These are phyloP conservation scores for Notoglanidium macrostoma DNA, from an alignment of 2,797 vertebrate species.

Conservation along the genomic window DNA sequence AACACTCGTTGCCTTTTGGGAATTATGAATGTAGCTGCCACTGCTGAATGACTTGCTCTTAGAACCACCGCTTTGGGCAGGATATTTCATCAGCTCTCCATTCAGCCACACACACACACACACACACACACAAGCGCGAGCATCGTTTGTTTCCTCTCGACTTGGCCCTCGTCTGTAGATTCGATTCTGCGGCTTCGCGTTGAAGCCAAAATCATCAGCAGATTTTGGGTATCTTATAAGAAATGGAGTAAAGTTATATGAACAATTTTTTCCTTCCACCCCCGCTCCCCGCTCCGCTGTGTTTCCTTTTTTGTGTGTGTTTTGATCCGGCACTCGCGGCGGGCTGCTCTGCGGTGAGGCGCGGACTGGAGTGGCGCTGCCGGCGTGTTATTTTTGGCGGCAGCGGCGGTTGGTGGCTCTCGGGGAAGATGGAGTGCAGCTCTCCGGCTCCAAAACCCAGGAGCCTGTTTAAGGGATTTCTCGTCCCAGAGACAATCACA, in stretches of 20 bases:
- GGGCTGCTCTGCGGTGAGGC: constrained; percentile 74
- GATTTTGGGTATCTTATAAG: constrained; percentile 74
- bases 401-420: constrained; percentile 81
- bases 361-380: constrained; percentile 83
- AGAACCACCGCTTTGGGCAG: constrained; percentile 56
- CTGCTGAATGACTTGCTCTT: constrained; percentile 59
- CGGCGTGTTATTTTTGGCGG: constrained; percentile 86
- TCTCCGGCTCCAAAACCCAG: constrained; percentile 70
- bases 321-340: constrained; percentile 82
- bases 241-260: constrained; percentile 71
- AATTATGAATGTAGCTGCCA: constrained; percentile 55
- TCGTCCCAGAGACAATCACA: constrained; percentile 76
- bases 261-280: constrained; percentile 67
- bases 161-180: constrained; percentile 55
- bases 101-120: constrained; percentile 46
- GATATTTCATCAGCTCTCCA: constrained; percentile 63
- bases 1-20: constrained; percentile 59
- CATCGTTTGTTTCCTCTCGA: constrained; percentile 40
- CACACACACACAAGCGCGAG: constrained; percentile 39
- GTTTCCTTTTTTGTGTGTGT: constrained; percentile 88
- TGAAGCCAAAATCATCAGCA: constrained; percentile 79
- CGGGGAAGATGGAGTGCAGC: constrained; percentile 70
- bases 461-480: constrained; percentile 81
- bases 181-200: constrained; percentile 65
- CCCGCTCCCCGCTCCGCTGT: constrained; percentile 75